Conservation (phyloP, 2,797 vertebrate species). For the Pelobates cultripes region DNA sequence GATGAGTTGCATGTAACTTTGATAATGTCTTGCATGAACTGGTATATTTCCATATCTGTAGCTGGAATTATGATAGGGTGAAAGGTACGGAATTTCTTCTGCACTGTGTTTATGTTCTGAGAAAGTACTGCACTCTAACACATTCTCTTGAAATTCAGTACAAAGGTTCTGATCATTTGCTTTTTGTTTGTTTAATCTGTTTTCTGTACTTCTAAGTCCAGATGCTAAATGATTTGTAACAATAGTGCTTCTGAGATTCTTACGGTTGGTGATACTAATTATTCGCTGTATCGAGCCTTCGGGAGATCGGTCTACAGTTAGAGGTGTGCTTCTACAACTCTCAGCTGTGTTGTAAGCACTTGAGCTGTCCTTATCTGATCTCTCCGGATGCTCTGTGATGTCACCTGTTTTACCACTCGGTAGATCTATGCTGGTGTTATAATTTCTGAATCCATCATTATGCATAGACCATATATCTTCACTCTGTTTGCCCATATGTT, state of each 20-base stretch:
- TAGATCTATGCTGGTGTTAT: conserved; percentile 71
- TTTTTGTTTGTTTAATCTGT: conserved; percentile 71
- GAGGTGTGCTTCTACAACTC: conserved; percentile 90
- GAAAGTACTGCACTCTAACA: conserved; percentile 71
- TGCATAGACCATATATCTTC: conserved; percentile 75
- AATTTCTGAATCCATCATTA: conserved; percentile 74
- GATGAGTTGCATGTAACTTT: conserved; percentile 96
- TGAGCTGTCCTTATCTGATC: conserved; percentile 96
- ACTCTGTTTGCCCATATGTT: conserved; percentile 79
- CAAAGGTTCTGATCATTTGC: conserved; percentile 73
- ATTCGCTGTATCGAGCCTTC: conserved; percentile 90
- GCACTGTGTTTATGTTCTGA: conserved; percentile 65
- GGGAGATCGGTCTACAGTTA: conserved; percentile 87
- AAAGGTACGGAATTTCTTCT: conserved; percentile 85
- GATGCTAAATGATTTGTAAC: conserved; percentile 65
- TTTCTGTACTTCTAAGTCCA: conserved; percentile 68
- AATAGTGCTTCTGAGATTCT: conserved; percentile 82
- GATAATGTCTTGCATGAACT: conserved; percentile 90
- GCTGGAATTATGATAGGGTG: conserved; percentile 86
- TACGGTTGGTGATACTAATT: conserved; percentile 89
- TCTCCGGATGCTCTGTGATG: conserved; percentile 86
- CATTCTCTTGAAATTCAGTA: conserved; percentile 70
- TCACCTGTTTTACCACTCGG: conserved; percentile 79
- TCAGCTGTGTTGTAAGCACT: conserved; percentile 97
- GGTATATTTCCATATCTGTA: conserved; percentile 86